phyloP scores from a whole-genome alignment of 2,797 vertebrate genomes.

The Sebastes itinus region DNA sequence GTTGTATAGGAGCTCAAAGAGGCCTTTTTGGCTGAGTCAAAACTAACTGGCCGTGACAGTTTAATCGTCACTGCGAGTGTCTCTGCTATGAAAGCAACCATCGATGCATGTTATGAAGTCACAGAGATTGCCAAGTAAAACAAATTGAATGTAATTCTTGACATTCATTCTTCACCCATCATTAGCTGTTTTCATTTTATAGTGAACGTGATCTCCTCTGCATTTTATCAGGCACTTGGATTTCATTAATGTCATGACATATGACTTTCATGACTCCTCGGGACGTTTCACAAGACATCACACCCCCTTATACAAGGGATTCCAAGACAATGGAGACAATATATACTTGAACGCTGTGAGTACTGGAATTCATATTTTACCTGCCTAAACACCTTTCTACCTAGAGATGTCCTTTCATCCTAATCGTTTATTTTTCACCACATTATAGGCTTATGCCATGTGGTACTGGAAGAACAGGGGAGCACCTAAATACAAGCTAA shows the following conservation, averaged over 20 bases:
- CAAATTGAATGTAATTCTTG: background rate
- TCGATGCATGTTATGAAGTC: conserved; percentile 77
- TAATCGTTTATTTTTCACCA: background rate
- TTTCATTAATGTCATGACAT: conserved; percentile 82
- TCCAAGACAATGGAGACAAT: conserved; percentile 58
- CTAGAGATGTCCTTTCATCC: background rate
- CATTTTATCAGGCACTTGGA: conserved; percentile 74
- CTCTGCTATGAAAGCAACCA: conserved; percentile 44
- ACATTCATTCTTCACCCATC: background rate
- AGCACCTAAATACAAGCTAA: conserved; percentile 73
- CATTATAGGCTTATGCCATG: conserved; percentile 76
- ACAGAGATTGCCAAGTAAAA: conserved; percentile 67
- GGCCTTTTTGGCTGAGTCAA: conserved; percentile 62
- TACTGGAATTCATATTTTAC: background rate
- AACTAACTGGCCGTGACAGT: background rate
- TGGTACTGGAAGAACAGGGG: conserved; percentile 77
- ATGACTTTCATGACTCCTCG: conserved; percentile 78
- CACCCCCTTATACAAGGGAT: conserved; percentile 76
- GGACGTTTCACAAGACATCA: conserved; percentile 79
- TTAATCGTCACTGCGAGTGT: conserved; percentile 77
- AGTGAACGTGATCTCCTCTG: background rate
- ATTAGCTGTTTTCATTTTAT: background rate
- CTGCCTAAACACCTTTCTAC: background rate
- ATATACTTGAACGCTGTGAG: conserved; percentile 74
- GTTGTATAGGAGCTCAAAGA: conserved; percentile 65